These are phyloP conservation scores for Bombus breviceps DNA, from an alignment of 1,140 invertebrate species.

Conservation along the genomic window DNA sequence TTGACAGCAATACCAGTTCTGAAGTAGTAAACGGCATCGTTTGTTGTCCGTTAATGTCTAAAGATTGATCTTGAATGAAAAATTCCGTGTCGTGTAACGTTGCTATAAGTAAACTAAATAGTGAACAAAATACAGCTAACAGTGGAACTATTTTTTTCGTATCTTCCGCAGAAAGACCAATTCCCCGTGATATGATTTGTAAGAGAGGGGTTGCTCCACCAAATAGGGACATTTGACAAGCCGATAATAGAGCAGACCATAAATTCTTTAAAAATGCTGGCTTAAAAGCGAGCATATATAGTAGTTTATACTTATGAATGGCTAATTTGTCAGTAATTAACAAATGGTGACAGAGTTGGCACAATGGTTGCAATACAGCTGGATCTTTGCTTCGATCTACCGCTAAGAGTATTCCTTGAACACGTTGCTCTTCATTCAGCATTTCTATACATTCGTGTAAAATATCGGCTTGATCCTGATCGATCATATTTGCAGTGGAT, in stretches of 20 bases:
- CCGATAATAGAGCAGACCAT: conserved; percentile 86
- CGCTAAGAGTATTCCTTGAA: conserved; percentile 85
- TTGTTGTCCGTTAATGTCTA: conserved; percentile 69
- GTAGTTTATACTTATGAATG: conserved; percentile 91
- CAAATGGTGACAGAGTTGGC: conserved; percentile 90
- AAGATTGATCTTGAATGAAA: conserved; percentile 77
- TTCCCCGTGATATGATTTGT: conserved; percentile 87
- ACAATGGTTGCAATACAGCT: conserved; percentile 86
- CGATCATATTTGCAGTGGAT: conserved; percentile 74
- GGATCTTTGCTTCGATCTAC: conserved; percentile 85
- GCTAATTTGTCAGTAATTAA: conserved; percentile 89
- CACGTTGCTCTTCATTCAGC: conserved; percentile 87
- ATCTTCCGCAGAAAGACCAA: conserved; percentile 86
- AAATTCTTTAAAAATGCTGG: conserved; percentile 91
- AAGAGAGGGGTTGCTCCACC: conserved; percentile 87
- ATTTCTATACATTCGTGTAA: conserved; percentile 84
- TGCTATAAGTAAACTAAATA: conserved; percentile 91
- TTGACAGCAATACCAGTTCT: conserved; percentile 87
- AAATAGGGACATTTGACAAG: conserved; percentile 85
- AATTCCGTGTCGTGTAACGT: conserved; percentile 96
- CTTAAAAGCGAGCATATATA: conserved; percentile 94
- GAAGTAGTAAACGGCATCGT: conserved; percentile 86
- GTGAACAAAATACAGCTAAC: conserved; percentile 92
- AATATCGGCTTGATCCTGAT: conserved; percentile 78
- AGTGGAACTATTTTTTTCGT: conserved; percentile 89